Evolutionary conservation across 2,797 vertebrate species (phyloP), one percentile per base, ranked within the genome.

Genomic region (Enteromius paludinosus): DNA sequence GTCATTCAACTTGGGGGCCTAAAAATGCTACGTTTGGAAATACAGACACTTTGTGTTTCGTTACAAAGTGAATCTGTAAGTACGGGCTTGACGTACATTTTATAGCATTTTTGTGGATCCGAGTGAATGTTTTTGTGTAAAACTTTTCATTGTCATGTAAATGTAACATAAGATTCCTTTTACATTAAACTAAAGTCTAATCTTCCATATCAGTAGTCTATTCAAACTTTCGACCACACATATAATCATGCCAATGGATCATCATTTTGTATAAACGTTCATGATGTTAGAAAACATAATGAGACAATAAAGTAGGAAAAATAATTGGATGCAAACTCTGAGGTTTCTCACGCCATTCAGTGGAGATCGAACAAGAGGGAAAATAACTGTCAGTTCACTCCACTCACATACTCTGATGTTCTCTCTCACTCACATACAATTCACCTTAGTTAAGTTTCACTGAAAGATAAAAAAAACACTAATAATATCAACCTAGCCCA

Each of bases 341-440:
- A 47, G 20, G 35, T 74, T 54, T 33, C 43, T 66, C n/a, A 66
- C 3, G 10, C 10, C 43, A 33, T 5, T 33, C 23, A 52, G 25
- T n/a, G 7, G 14, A 45, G 41, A 2, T 10, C 45, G 1, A 70
- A 70, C 69, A 30, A 71, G 69, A 28, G 0, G 9, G 14, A 69
- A 30, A 71, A 49, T 20, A 30, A 10, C 68, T 18, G 8, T 71
- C 1, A 17, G 28, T 49, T 49, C 69, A 71, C 68, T 49, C 20
- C 30, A 54, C 47, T 73, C 47, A 72, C 69, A 72, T 72, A 52
- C 28, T 72, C 70, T 33, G 28, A 12, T 56, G 18, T 73, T 35
- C 30, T 68, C 45, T 28, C 47, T 45, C n/a, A 17, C 33, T 41
- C 17, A 11, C 20, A 38, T 68, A 9, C 38, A 75, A 38, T 28